Conservation (phyloP, 2,888 invertebrate genomes). For the Phortica magna region DNA sequence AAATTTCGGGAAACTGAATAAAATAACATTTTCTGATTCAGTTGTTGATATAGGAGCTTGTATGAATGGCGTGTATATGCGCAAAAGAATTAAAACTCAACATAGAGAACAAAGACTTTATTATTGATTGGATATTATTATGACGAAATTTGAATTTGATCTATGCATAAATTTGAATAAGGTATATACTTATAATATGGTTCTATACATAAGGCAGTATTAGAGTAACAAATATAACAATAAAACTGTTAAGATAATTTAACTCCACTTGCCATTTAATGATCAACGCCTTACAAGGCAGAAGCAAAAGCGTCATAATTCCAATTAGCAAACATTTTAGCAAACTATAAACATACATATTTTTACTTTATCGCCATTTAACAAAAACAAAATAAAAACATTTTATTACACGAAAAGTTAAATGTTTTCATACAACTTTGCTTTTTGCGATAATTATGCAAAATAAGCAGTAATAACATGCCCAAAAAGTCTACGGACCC, state of each 20-base stretch:
- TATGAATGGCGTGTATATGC: too few species aligned
- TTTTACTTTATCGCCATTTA: not conserved
- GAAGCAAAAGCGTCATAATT: slow-evolving; percentile 41
- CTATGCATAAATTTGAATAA: too few species aligned
- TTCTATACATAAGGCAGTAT: too few species aligned
- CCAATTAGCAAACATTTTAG: slow-evolving; percentile 51
- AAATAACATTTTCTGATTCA: too few species aligned
- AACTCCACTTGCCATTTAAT: not conserved
- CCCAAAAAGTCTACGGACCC: not conserved
- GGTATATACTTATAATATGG: too few species aligned
- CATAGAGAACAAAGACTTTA: too few species aligned
- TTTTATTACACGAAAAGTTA: slow-evolving; percentile 20
- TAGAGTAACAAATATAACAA: too few species aligned
- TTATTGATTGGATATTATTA: too few species aligned
- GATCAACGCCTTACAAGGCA: slow-evolving; percentile 34
- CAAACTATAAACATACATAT: slow-evolving; percentile 21
- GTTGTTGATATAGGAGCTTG: too few species aligned
- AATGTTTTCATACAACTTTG: slow-evolving; percentile 30
- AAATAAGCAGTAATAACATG: slow-evolving; percentile 24
- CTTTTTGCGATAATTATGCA: slow-evolving; percentile 28
- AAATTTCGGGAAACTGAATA: too few species aligned
- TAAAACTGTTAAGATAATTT: not conserved
- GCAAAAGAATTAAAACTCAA: too few species aligned
- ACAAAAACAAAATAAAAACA: not conserved
- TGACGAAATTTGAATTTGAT: too few species aligned